Base-by-base conservation (phyloP, 2,113 vertebrate genomes). In the Murina feae region DNA sequence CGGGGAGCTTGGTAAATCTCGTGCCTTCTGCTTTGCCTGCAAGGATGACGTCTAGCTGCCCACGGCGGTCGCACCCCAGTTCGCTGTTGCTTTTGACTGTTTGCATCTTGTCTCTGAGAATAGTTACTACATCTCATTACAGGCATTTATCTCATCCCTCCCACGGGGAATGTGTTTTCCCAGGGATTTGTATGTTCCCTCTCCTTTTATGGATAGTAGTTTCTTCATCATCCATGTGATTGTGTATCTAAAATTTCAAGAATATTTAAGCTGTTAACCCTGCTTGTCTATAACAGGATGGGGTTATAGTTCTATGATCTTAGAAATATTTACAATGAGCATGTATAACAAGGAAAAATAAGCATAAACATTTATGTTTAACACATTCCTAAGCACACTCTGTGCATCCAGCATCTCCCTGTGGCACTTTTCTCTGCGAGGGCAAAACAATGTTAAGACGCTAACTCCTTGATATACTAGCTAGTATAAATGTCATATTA, bases 361-460 rank as follows among this genome's bases (percentile, higher is more conserved):
- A 93, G 51, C 51, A 69, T 37, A 51, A 83, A 58, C 42, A 9
- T 69, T 71, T 71, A 28, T 25, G 49, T 4, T 6, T 63, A 51
- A 47, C 30, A 30, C 28, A 47, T 65, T 82, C 10, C 0, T 37
- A 72, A 51, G 10, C 1, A 1, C 12, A 18, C 49, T 5, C n/a
- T 9, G 30, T 4, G 20, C 2, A 30, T 14, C 65, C 28, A 16
- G 25, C 7, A 0, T 53, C 44, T 13, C n/a, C 68, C 74, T 79
- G 28, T 3, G 8, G 69, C 42, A 23, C 9, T 75, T 51, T 89
- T 87, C 72, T 80, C 66, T 96, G 86, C 97, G 97, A 98, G 97
- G 98, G 96, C 97, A 98, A 98, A 98, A 97, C 94, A 97, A 96
- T 97, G 98, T 98, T 98, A 98, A 98, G 97, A 97, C 96, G 97